phyloP scores from a whole-genome alignment of 2,797 vertebrate species.

The Loriculus beryllinus region DNA sequence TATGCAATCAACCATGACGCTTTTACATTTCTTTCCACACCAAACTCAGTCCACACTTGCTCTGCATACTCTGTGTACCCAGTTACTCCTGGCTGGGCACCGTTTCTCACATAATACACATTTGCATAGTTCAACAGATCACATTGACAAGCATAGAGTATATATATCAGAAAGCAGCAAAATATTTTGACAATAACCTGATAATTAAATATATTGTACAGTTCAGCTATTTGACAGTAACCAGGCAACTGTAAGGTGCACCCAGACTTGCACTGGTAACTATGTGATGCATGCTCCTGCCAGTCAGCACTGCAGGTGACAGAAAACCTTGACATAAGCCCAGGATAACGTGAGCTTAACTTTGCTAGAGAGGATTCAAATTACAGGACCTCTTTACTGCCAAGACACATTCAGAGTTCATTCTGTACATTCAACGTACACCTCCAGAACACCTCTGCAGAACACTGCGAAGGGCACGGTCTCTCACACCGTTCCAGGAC shows the following conservation, averaged over 20 bases:
- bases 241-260: not conserved
- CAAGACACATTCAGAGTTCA: not conserved
- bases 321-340: not conserved
- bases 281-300: not conserved
- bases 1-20: no score
- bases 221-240: not conserved
- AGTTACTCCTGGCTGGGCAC: not conserved
- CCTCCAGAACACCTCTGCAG: not conserved
- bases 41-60: not conserved
- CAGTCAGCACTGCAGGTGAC: not conserved
- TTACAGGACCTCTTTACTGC: not conserved
- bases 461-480: not conserved
- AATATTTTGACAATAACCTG: not conserved
- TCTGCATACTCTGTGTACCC: not conserved
- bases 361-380: not conserved
- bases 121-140: no score
- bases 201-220: not conserved
- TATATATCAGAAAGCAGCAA: not conserved
- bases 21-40: not conserved
- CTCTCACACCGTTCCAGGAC: not conserved
- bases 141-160: not conserved
- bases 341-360: not conserved
- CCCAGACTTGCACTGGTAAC: not conserved
- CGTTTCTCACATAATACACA: rapidly evolving
- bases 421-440: not conserved